Base-by-base conservation (phyloP, 2,797 vertebrate species). In the Bryconaethiops microstoma region DNA sequence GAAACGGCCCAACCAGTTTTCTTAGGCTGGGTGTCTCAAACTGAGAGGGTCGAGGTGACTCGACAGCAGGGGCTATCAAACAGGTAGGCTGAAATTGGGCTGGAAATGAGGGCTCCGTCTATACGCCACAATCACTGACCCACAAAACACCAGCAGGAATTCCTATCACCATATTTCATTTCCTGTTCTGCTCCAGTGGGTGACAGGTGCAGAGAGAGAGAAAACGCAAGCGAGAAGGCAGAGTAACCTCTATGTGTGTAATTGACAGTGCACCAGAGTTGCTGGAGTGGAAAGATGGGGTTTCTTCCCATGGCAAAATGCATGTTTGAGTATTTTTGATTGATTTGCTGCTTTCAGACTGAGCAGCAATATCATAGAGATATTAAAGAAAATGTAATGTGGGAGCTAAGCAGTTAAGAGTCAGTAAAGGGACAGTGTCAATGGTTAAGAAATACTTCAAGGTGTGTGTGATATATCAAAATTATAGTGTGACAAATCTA, bases 101-200 rank as follows among this genome's bases (percentile, higher is more conserved):
- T 83, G 73, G 83, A 87, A 89, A 89, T 88, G 88, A 92, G 89
- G 82, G 81, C 88, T 81, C 83, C 71, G 83, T 86, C 87, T 89
- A 87, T 85, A 89, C 75, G 86, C 57, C 17, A 40, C 63, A 83
- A 76, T 63, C 91, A 88, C 70, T 91, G 90, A 93, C 91, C 91
- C 91, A 90, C 83, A 89, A 93, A 93, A 93, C 91, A 88, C 88
- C 82, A 86, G 77, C 57, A 81, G 78, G 6, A 82, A 89, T 82
- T 90, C 90, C 87, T 85, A 84, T 82, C 86, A 87, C 89, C 84
- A 84, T 86, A 83, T 91, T 83, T 90, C 91, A 87, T 89, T 90
- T 92, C 87, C 88, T 86, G 81, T 88, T 87, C 60, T 29, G 83
- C 89, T 89, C 88, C 87, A 85, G 8, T 80, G 81, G 87, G 87